A percentile compares a stretch with the other conserved stretches of the same genome.
Evolutionary conservation across 2,888 invertebrate species (phyloP).

Genomic region (Idaea aversata): DNA sequence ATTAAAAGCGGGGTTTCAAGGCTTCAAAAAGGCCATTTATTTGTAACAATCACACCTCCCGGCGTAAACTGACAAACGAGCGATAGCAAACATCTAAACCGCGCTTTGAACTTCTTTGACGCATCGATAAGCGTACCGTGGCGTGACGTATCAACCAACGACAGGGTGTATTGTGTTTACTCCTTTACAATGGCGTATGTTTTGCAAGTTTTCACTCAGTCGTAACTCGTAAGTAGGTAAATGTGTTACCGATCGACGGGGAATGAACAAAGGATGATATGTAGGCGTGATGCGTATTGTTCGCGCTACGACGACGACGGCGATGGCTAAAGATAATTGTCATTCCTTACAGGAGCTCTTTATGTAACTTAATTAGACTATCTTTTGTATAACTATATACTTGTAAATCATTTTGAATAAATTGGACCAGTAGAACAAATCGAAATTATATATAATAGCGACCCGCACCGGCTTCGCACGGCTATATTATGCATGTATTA

Average conservation of each 20-base stretch:
- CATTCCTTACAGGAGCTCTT: not conserved
- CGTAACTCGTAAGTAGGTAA: constrained; percentile 72
- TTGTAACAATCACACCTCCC: constrained; percentile 64
- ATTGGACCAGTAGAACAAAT: too few relatives aligned
- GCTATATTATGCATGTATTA: too few relatives aligned
- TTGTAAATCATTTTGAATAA: not conserved
- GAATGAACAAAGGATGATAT: constrained; percentile 48
- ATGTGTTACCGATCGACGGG: constrained; percentile 75
- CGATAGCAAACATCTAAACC: constrained; percentile 70
- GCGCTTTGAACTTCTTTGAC: constrained; percentile 78
- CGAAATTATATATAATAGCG: too few relatives aligned
- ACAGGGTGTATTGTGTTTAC: constrained; percentile 46
- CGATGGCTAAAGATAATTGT: constrained; percentile 10
- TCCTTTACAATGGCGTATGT: constrained; percentile 63
- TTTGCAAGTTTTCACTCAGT: constrained; percentile 76
- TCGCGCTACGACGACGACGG: not conserved
- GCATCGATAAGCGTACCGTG: constrained; percentile 67
- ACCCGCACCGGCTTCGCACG: too few relatives aligned
- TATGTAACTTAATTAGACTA: not conserved
- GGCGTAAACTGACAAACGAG: constrained; percentile 74
- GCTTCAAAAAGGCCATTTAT: constrained; percentile 68
- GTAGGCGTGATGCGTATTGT: constrained; percentile 14
- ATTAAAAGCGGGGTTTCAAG: constrained; percentile 27
- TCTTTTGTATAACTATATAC: not conserved
- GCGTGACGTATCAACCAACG: constrained; percentile 34